Evolutionary conservation across 2,888 invertebrate genomes (phyloP), one percentile per base, ranked within the genome.

Genomic region (Allophyes oxyacanthae): DNA sequence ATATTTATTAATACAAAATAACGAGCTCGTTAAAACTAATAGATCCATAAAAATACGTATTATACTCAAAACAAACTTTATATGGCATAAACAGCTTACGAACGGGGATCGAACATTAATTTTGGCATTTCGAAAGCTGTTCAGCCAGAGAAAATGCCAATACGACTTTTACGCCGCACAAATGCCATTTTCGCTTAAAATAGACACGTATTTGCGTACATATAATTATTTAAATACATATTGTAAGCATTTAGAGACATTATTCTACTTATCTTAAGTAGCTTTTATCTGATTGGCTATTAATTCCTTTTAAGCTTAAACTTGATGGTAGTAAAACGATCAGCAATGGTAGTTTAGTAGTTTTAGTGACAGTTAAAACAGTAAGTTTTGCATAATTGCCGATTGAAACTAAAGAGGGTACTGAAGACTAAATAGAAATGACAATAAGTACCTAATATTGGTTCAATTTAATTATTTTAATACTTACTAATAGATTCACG

Each of bases 41-140:
- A 55, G 54, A 37, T 52, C 42, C 42, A 63, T 72, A 66, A 62
- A 62, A 69, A 33, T 33, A 13, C 44, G 46, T 58, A 59, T 59
- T 54, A 55, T 43, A 34, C 52, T 51, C 15, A 37, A 32, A 52
- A 42, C 48, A 43, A 42, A 60, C 50, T 64, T 44, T 59, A 55
- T 61, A 51, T 46, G 65, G 59, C 10, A 60, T 56, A 58, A 67
- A 67, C 55, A 54, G 62, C 42, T 63, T 56, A 66, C 55, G 26
- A 54, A 41, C 25, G 51, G 41, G 54, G 36, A 53, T 55, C 42
- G 40, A 42, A 33, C 61, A 72, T 74, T 74, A 53, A 61, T 65
- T 69, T 69, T 72, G 69, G 53, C 59, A 72, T 74, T 74, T 69
- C 57, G 61, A 72, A 69, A 72, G 65, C 52, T 37, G 40, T 57